Evolutionary conservation across 2,888 invertebrate species (phyloP).

Genomic region (Chrysopilus asiliformis): DNA sequence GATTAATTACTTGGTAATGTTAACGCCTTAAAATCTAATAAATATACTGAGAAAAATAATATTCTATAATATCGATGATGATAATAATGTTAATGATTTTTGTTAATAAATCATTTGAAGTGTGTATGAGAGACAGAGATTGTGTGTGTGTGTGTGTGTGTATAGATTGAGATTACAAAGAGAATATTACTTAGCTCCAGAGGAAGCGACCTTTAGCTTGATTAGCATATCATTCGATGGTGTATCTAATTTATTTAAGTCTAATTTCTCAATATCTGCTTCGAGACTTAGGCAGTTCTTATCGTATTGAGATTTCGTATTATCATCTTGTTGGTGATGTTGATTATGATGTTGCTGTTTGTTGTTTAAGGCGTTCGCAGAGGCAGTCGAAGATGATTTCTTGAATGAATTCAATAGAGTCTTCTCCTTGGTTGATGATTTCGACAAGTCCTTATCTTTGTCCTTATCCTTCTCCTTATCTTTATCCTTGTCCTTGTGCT

Average conservation of each 20-base stretch:
- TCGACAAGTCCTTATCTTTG: conserved; percentile 10
- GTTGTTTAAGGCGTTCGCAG: conserved; percentile 10
- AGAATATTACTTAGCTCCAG: conserved; percentile 18
- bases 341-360: conserved; percentile 3
- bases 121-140: no score
- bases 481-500: conserved; percentile 25
- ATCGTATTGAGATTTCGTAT: conserved; percentile 24
- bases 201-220: conserved; percentile 28
- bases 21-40: no score
- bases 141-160: no score
- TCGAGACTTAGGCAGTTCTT: conserved; percentile 33
- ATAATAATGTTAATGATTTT: no score
- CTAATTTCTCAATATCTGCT: conserved; percentile 31
- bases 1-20: no score
- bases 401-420: conserved; percentile 32
- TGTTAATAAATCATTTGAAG: no score
- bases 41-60: no score
- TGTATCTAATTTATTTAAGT: conserved; percentile 26
- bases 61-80: no score
- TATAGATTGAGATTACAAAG: no score
- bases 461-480: conserved; percentile 26
- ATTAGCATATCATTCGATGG: conserved; percentile 27
- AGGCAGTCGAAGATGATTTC: conserved; percentile 15
- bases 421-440: conserved; percentile 22
- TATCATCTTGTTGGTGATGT: conserved; percentile 12